phyloP scores from a whole-genome alignment of 2,888 invertebrate genomes.

The Cyclophora albipunctata region DNA sequence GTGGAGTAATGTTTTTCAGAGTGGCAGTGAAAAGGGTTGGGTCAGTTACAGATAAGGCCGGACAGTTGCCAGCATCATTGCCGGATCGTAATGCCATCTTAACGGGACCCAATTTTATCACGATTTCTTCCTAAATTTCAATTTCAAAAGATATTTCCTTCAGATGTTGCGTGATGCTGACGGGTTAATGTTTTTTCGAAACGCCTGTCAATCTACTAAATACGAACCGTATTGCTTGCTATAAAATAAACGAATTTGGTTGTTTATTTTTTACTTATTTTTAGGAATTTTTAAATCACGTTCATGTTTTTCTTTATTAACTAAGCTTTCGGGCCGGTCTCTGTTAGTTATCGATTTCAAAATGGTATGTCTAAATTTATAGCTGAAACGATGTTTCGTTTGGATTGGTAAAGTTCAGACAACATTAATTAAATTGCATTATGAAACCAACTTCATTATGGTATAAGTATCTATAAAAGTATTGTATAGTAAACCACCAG shows the following conservation, averaged over 20 bases:
- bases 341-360: too few relatives aligned
- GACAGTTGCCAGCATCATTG: conserved; percentile 60
- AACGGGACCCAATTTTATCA: conserved; percentile 48
- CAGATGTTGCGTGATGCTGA: conserved; percentile 14
- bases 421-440: too few relatives aligned
- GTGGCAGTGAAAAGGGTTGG: conserved; percentile 67
- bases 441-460: too few relatives aligned
- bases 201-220: conserved; percentile 15
- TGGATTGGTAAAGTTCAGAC: too few relatives aligned
- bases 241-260: too few relatives aligned
- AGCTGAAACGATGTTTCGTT: too few relatives aligned
- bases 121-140: conserved; percentile 54
- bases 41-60: conserved; percentile 58
- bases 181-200: conserved; percentile 8
- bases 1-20: conserved; percentile 32
- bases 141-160: conserved; percentile 41
- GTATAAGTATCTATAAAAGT: too few relatives aligned
- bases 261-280: background rate
- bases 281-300: too few relatives aligned
- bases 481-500: too few relatives aligned
- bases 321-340: too few relatives aligned
- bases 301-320: too few relatives aligned
- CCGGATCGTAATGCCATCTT: conserved; percentile 57
- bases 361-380: too few relatives aligned
- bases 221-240: conserved; percentile 3